A percentile compares a stretch with the other conserved stretches of the same genome.
phyloP scores from a whole-genome alignment of 2,797 vertebrate species.

The Sebastes nivosus region DNA sequence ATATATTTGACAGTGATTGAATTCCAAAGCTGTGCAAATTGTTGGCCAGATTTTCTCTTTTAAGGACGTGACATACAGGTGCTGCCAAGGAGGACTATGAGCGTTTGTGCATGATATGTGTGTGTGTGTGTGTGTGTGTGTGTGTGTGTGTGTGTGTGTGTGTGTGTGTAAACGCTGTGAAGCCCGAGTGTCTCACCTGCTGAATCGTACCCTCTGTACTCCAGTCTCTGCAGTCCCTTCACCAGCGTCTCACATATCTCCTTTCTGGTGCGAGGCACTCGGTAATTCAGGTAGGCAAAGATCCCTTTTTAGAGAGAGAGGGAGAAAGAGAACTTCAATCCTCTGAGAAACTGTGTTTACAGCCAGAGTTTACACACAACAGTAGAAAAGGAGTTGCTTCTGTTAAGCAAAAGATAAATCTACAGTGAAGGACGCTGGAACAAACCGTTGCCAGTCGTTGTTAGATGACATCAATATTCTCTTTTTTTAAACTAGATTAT shows the following conservation, averaged over 20 bases:
- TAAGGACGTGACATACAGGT: conserved; percentile 11
- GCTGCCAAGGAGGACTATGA: conserved; percentile 19
- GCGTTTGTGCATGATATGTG: conserved; percentile 13
- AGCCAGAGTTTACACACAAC: neutral
- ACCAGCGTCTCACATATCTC: conserved; percentile 94
- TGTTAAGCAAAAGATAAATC: neutral
- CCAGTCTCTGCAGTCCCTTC: conserved; percentile 93
- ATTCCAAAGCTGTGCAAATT: neutral
- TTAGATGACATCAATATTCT: neutral
- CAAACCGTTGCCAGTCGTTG: neutral
- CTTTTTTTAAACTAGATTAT: neutral
- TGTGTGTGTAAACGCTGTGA: conserved; percentile 26
- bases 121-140: conserved; percentile 15
- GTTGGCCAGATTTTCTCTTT: neutral
- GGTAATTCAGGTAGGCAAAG: conserved; percentile 97
- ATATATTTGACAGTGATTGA: neutral
- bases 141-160: conserved; percentile 12
- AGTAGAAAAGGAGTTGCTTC: neutral
- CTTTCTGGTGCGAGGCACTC: conserved; percentile 91
- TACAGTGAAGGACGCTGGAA: no score
- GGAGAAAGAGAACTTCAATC: conserved; percentile 25
- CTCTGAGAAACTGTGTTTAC: neutral
- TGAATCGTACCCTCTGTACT: conserved; percentile 98
- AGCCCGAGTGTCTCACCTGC: conserved; percentile 85
- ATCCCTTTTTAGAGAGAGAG: conserved; percentile 84